Base-by-base conservation (phyloP, 2,113 vertebrate genomes). In the Felis chaus region DNA sequence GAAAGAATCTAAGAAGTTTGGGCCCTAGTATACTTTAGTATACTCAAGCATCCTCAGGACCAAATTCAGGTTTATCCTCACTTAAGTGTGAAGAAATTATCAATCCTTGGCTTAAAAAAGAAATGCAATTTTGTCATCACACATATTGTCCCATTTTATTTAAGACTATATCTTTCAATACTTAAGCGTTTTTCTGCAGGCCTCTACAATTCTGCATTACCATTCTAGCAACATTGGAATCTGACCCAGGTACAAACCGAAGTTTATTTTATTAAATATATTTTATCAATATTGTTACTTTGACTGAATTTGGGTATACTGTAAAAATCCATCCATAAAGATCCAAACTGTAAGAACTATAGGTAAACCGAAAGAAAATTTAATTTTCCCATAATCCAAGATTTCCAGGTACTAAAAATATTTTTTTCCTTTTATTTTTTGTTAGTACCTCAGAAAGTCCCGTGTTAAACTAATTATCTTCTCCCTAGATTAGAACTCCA, bases 181-280 rank as follows among this genome's bases (percentile, higher is more conserved):
- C 74, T 61, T 65, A 78, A 25, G 3, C 18, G 3, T 92, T 96
- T 94, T 96, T 68, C 45, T 92, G 23, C 2, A 94, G 50, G 3
- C 12, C 15, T 84, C 6, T 82, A 31, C 9, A 29, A 4, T 63
- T 94, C 50, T 57, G 4, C 5, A 39, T 83, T 48, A 80, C n/a
- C 27, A 76, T 55, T 91, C 15, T 25, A 21, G 2, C 87, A 33
- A 36, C 4, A 55, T 11, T 91, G 33, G 39, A 93, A 83, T 87
- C 15, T 71, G 74, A 0, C 29, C 87, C 21, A 3, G 80, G 5
- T 69, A 65, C 8, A 76, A 33, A 79, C 7, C 91, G 31, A 50
- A 68, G 5, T 78, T 92, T 96, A 21, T 69, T 97, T 91, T 95
- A 87, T 31, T 91, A 94, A 83, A 57, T 48, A 63, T 66, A 14